Evolutionary conservation across 1,140 invertebrate genomes (phyloP).

Genomic region (Papilio polyxenes): DNA sequence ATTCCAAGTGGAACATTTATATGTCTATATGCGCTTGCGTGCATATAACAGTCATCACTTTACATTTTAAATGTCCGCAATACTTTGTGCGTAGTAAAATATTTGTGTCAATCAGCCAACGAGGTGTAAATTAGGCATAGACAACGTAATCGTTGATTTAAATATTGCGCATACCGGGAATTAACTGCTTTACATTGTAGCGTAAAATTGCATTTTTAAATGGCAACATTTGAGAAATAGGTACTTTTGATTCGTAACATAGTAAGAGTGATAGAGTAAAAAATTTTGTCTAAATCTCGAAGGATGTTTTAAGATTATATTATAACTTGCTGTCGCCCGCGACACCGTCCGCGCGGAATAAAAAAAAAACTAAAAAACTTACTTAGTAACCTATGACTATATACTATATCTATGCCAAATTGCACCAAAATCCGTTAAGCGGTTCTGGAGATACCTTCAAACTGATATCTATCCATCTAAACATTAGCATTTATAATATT

Average conservation of each 20-base stretch:
- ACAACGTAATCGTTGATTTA: conserved; percentile 11
- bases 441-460: too few species aligned
- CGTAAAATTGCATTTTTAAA: conserved; percentile 27
- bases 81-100: conserved; percentile 12
- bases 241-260: neutral
- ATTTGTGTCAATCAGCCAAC: conserved; percentile 26
- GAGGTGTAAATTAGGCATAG: conserved; percentile 23
- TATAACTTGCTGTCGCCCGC: too few species aligned
- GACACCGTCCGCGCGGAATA: too few species aligned
- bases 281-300: neutral
- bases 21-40: neutral
- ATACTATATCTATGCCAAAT: too few species aligned
- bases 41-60: neutral
- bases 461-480: too few species aligned
- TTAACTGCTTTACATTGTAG: neutral
- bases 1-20: neutral
- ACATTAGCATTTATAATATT: too few species aligned
- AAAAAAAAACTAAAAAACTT: too few species aligned
- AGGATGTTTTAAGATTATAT: too few species aligned
- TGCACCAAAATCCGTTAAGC: too few species aligned
- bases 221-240: neutral
- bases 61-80: conserved; percentile 2
- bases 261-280: too few species aligned
- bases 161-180: conserved; percentile 3
- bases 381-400: too few species aligned